Evolutionary conservation across 2,888 invertebrate genomes (phyloP).

Genomic region (Ormyrus labotus): DNA sequence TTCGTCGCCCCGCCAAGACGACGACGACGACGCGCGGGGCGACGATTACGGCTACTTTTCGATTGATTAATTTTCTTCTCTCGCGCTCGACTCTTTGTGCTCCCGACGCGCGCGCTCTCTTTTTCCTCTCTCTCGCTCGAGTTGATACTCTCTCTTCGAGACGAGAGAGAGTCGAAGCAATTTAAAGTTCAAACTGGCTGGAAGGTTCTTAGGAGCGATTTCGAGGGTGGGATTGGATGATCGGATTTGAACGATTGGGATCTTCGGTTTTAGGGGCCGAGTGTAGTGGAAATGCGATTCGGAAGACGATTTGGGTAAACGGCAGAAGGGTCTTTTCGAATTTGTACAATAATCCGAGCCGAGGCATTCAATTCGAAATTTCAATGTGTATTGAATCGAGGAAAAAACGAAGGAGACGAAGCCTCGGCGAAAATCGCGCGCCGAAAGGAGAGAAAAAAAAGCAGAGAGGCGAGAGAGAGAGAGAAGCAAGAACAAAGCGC

Average conservation of each 20-base stretch:
- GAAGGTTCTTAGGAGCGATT: conserved; percentile 13
- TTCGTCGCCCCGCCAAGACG: conserved; percentile 14
- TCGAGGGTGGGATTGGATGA: conserved; percentile 34
- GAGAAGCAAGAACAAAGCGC: conserved; percentile 37
- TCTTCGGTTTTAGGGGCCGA: neutral
- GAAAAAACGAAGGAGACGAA: neutral
- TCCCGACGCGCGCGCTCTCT: neutral
- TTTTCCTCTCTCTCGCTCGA: neutral
- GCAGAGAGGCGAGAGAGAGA: conserved; percentile 11
- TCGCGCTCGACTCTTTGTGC: neutral
- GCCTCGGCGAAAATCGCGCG: conserved; percentile 7
- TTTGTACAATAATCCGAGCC: too few relatives aligned
- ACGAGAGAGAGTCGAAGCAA: neutral
- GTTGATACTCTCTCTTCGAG: neutral
- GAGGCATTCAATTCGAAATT: too few relatives aligned
- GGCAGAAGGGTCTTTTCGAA: too few relatives aligned
- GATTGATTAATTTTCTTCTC: conserved; percentile 51
- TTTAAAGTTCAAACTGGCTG: conserved; percentile 23
- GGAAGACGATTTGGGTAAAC: too few relatives aligned
- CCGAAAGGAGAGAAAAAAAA: neutral
- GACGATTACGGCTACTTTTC: conserved; percentile 53
- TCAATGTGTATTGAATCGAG: too few relatives aligned
- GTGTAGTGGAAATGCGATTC: neutral
- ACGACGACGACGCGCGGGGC: neutral
- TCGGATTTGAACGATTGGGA: conserved; percentile 23